Conservation (phyloP, 2,797 vertebrate genomes). For the Chloroceryle amazona region DNA sequence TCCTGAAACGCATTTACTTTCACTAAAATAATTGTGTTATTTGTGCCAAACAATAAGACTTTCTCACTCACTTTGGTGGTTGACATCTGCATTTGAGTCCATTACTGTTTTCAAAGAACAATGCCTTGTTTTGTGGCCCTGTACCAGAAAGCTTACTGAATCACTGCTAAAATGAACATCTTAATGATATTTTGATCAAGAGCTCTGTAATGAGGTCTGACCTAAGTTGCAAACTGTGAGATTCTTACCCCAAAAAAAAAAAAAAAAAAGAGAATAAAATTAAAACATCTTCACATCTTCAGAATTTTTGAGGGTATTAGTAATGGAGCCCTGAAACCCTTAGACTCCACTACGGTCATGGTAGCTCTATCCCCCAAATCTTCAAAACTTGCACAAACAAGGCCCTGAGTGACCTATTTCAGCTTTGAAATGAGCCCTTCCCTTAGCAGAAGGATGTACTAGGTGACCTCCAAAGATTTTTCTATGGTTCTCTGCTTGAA, state of each 20-base stretch:
- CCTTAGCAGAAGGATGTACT: background rate
- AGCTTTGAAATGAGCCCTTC: background rate
- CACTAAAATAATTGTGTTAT: background rate
- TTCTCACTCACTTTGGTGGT: background rate
- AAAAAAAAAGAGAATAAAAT: background rate
- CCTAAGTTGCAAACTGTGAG: background rate
- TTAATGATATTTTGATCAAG: background rate
- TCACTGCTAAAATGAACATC: background rate
- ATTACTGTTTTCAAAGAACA: background rate
- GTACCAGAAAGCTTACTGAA: background rate
- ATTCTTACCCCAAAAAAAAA: background rate
- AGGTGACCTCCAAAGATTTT: background rate
- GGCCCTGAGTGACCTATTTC: background rate
- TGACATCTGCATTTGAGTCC: background rate
- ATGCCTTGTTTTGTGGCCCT: background rate
- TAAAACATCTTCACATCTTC: background rate
- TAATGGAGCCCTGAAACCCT: background rate
- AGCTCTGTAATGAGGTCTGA: background rate
- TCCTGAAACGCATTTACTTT: background rate
- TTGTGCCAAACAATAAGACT: background rate
- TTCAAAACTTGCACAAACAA: background rate
- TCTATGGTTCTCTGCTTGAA: background rate
- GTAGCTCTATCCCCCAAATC: background rate
- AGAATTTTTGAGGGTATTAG: background rate
- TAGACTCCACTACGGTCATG: background rate